phyloP scores from a whole-genome alignment of 1,140 invertebrate species.

The Tenebrio molitor region DNA sequence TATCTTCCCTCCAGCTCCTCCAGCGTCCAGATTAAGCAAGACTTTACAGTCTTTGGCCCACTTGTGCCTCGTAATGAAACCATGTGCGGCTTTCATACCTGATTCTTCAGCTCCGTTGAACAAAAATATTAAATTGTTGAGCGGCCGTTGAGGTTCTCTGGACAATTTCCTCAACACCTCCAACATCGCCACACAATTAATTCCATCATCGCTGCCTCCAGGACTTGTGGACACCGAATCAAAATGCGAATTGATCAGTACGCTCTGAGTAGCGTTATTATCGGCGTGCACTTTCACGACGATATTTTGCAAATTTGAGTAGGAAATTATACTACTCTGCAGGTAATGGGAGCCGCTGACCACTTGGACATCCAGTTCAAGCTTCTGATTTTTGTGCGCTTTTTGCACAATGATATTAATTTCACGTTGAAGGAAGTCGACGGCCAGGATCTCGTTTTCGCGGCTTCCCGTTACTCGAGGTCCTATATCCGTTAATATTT shows the following conservation, averaged over 20 bases:
- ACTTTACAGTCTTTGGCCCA: constrained; percentile 68
- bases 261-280: constrained; percentile 65
- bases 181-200: constrained; percentile 82
- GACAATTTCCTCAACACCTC: constrained; percentile 78
- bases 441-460: constrained; percentile 76
- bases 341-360: constrained; percentile 69
- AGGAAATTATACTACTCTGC: constrained; percentile 68
- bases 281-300: constrained; percentile 75
- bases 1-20: constrained; percentile 82
- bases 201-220: constrained; percentile 80
- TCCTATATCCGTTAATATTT: constrained; percentile 67
- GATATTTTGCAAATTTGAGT: constrained; percentile 76
- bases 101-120: constrained; percentile 88
- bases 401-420: constrained; percentile 69
- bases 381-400: constrained; percentile 66
- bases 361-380: constrained; percentile 71
- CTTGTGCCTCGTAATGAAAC: constrained; percentile 82
- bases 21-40: constrained; percentile 84
- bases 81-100: constrained; percentile 79
- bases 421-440: constrained; percentile 70
- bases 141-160: constrained; percentile 67
- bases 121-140: constrained; percentile 78
- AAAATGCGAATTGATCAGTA: constrained; percentile 88
- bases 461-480: constrained; percentile 71
- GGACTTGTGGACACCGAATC: constrained; percentile 82